phyloP scores from a whole-genome alignment of 1,140 invertebrate species.

The Drosophila mojavensis region DNA sequence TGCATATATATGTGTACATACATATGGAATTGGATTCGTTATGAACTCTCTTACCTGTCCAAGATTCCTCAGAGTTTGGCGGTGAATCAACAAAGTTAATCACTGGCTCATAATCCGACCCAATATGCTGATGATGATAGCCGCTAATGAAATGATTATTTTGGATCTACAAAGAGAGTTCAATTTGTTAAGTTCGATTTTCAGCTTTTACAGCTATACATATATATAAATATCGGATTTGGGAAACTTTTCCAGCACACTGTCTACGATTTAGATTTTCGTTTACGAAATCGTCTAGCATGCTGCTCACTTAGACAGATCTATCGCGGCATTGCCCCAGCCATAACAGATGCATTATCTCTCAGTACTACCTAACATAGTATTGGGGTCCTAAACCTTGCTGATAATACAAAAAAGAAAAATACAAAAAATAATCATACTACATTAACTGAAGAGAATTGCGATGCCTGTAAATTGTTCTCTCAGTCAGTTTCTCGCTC shows the following conservation, averaged over 20 bases:
- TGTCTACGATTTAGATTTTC: slow-evolving; percentile 6
- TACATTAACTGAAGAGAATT: not conserved
- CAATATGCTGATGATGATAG: slow-evolving; percentile 82
- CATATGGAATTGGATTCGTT: slow-evolving; percentile 1
- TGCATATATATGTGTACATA: not conserved
- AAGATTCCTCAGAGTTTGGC: slow-evolving; percentile 83
- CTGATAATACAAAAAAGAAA: slow-evolving; percentile 56
- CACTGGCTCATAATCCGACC: slow-evolving; percentile 82
- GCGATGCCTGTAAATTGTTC: not conserved
- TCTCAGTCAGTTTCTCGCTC: not conserved
- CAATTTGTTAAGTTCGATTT: not conserved
- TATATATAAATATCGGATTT: not conserved
- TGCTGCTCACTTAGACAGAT: slow-evolving; percentile 36
- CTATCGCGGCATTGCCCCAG: slow-evolving; percentile 47
- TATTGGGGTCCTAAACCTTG: slow-evolving; percentile 74
- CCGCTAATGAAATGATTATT: slow-evolving; percentile 81
- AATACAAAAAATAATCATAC: slow-evolving; percentile 33
- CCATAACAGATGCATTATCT: slow-evolving; percentile 51
- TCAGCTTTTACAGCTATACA: not conserved
- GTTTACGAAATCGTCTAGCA: slow-evolving; percentile 15
- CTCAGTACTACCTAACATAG: slow-evolving; percentile 54
- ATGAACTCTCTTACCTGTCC: slow-evolving; percentile 70
- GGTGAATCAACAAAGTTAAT: slow-evolving; percentile 84
- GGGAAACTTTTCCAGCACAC: slow-evolving; percentile 14
- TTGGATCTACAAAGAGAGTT: slow-evolving; percentile 54